These are phyloP conservation scores for Teleogryllus occipitalis DNA, from an alignment of 1,140 invertebrate species.

Conservation along the genomic window DNA sequence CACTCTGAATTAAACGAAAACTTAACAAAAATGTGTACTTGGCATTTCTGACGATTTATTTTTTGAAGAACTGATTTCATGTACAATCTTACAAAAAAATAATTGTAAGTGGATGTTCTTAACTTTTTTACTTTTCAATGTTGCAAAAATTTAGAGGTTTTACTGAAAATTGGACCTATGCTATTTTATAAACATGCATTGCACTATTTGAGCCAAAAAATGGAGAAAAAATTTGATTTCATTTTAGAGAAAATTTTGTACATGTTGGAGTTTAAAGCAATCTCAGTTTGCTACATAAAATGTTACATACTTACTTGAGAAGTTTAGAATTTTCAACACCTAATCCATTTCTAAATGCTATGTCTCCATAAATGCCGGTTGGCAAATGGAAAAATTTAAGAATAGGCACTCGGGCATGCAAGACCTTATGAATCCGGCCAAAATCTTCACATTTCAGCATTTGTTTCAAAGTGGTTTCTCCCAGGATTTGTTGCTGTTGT, in stretches of 20 bases:
- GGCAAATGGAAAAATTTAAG: not conserved
- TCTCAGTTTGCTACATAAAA: not conserved
- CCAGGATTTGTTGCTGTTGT: not conserved
- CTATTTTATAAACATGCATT: no score
- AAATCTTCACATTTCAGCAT: not conserved
- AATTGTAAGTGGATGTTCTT: no score
- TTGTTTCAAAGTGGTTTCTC: not conserved
- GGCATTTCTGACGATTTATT: no score
- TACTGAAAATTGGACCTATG: no score
- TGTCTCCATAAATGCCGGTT: not conserved
- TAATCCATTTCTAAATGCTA: not conserved
- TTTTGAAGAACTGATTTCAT: no score
- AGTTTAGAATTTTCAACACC: not conserved
- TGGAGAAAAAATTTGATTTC: no score
- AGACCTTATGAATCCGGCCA: not conserved
- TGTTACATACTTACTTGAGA: not conserved
- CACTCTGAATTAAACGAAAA: no score
- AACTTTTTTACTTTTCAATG: no score
- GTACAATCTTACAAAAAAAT: no score
- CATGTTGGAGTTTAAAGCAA: not conserved
- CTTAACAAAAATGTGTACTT: no score
- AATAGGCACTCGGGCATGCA: not conserved
- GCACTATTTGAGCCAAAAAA: no score
- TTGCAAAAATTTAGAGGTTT: no score
- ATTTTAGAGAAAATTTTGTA: not conserved